A percentile compares a stretch with the other conserved stretches of the same genome.
phyloP scores from a whole-genome alignment of 2,888 invertebrate species.

The Ormyrus nitidulus region DNA sequence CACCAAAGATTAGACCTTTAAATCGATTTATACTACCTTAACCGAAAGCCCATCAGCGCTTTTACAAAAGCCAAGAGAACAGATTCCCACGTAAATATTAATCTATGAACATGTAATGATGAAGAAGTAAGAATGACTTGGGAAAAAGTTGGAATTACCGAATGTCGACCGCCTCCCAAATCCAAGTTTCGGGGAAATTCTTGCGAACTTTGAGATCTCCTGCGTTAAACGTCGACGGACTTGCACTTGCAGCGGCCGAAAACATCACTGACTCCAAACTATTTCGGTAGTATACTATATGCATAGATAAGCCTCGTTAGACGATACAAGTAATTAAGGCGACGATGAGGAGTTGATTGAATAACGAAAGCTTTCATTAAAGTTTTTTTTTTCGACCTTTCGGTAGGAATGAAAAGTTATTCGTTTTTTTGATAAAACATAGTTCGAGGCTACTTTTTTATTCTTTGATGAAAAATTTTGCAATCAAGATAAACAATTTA shows the following conservation, averaged over 20 bases:
- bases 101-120: conserved; percentile 11
- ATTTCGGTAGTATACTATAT: conserved; percentile 77
- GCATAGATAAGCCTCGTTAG: conserved; percentile 68
- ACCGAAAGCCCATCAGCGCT: conserved; percentile 41
- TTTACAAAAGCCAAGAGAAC: conserved; percentile 15
- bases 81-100: not conserved
- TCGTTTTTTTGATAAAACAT: too few species aligned
- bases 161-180: conserved; percentile 80
- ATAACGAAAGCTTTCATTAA: too few species aligned
- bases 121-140: conserved; percentile 2
- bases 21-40: conserved; percentile 12
- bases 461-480: conserved; percentile 2
- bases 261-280: conserved; percentile 71
- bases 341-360: too few species aligned
- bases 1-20: not conserved
- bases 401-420: too few species aligned
- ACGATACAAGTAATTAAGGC: not conserved
- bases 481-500: conserved; percentile 8
- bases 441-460: too few species aligned
- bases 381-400: too few species aligned
- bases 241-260: conserved; percentile 63
- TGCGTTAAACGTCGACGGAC: conserved; percentile 65
- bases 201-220: conserved; percentile 77
- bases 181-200: conserved; percentile 85
- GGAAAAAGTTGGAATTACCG: conserved; percentile 75